These are phyloP conservation scores for Lineus longissimus DNA, from an alignment of 1,140 invertebrate species.

Conservation along the genomic window DNA sequence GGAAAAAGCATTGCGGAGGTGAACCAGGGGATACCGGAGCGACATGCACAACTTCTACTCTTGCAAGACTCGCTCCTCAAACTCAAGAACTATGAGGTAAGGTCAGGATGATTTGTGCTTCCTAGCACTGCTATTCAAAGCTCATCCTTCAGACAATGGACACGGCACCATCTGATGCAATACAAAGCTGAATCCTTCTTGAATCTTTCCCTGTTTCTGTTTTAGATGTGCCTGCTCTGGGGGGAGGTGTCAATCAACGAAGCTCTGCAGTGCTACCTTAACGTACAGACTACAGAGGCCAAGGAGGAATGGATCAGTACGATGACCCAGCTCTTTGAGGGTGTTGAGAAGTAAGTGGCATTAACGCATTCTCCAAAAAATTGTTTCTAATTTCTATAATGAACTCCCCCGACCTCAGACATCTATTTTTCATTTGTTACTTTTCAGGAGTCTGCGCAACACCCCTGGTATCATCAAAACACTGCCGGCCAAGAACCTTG, in stretches of 20 bases:
- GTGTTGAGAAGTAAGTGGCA: conserved; percentile 62
- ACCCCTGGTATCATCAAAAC: conserved; percentile 36
- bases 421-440: no score
- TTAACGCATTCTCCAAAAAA: neutral
- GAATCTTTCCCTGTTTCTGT: conserved; percentile 8
- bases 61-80: conserved; percentile 71
- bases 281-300: conserved; percentile 25
- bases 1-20: neutral
- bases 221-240: conserved; percentile 70
- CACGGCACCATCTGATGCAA: no score
- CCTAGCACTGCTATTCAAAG: no score
- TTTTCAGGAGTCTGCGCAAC: no score
- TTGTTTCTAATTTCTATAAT: no score
- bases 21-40: conserved; percentile 38
- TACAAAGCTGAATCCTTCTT: no score
- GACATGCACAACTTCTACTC: conserved; percentile 61
- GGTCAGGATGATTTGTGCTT: no score
- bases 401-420: no score
- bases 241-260: conserved; percentile 65
- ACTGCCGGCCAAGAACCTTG: conserved; percentile 32
- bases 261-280: conserved; percentile 42
- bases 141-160: no score
- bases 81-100: conserved; percentile 50
- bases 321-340: conserved; percentile 65
- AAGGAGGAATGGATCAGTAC: conserved; percentile 52